These are phyloP conservation scores for Australoheros scitulus DNA, from an alignment of 2,113 vertebrate species.

Conservation along the genomic window DNA sequence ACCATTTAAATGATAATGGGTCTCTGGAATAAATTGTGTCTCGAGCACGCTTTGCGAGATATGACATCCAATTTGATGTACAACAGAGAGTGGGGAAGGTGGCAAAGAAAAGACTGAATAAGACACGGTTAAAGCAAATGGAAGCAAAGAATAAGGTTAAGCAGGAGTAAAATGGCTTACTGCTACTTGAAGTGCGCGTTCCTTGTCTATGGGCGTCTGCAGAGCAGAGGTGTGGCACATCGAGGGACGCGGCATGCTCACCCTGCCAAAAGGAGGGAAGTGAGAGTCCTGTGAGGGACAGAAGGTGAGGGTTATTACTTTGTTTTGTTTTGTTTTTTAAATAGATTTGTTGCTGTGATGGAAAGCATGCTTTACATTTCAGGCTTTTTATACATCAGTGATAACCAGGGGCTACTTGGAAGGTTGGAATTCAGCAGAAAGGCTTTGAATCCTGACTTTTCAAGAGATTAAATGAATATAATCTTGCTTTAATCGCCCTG, in stretches of 20 bases:
- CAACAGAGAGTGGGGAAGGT: neutral
- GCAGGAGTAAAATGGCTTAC: constrained; percentile 49
- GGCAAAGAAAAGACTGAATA: neutral
- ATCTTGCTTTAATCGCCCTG: accelerated
- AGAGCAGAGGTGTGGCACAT: constrained; percentile 83
- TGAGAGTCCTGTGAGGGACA: constrained; percentile 71
- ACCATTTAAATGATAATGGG: neutral
- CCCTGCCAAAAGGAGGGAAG: constrained; percentile 66
- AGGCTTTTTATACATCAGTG: neutral
- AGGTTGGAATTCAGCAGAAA: neutral
- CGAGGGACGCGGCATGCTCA: constrained; percentile 70
- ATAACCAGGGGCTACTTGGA: no score
- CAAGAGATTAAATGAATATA: neutral
- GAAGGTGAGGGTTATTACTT: neutral
- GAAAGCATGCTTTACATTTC: neutral
- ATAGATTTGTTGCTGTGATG: neutral
- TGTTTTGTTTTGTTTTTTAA: no score
- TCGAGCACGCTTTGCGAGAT: accelerated
- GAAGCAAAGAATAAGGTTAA: neutral
- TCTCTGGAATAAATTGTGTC: neutral
- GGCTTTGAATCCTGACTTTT: neutral
- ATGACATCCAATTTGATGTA: neutral
- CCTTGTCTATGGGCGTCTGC: constrained; percentile 80
- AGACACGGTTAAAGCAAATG: neutral
- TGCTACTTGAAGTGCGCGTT: constrained; percentile 76